Base-by-base conservation (phyloP, 2,797 vertebrate genomes). In the Sparidentex hasta region DNA sequence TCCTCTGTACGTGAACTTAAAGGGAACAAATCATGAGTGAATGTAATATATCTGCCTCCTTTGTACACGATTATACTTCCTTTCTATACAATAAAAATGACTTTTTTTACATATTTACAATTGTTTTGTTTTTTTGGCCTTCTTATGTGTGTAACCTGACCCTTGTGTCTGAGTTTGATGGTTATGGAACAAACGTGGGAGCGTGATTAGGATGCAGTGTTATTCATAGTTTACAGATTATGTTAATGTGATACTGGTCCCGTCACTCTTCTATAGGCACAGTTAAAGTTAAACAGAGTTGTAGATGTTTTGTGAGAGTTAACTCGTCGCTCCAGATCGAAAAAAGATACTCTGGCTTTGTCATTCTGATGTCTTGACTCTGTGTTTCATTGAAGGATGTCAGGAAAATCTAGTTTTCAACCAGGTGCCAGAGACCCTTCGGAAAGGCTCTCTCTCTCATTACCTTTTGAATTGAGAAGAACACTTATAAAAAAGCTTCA, bases 391-490 rank as follows among this genome's bases (percentile, higher is more conserved):
- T 57, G 16, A 2, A 23, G 12, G 29, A 47, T 7, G 57, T 63
- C 33, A 14, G 2, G 52, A 33, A 21, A 69, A 57, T 47, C 20
- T 2, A 11, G 25, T 52, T 56, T 50, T 57, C 38, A 54, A 61
- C 46, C 89, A 90, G 86, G 83, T 88, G 82, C 74, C 20, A 23
- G 8, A 20, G 12, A 43, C 23, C 61, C 61, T 71, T 16, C 14
- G 46, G 16, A 71, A 68, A 76, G 55, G n/a, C 66, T 68, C n/a
- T 74, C 29, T 46, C 64, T 51, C 74, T 81, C 78, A 80, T 74
- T 84, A 70, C 54, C 64, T 78, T 84, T 84, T 88, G 72, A 90
- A 82, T 74, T 58, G 43, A 82, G 47, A 71, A 54, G 55, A 65
- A 77, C 17, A 61, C 57, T 76, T 68, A 67, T 54, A 69, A 62